Evolutionary conservation across 1,140 invertebrate species (phyloP).

Genomic region (Pachypsylla venusta): DNA sequence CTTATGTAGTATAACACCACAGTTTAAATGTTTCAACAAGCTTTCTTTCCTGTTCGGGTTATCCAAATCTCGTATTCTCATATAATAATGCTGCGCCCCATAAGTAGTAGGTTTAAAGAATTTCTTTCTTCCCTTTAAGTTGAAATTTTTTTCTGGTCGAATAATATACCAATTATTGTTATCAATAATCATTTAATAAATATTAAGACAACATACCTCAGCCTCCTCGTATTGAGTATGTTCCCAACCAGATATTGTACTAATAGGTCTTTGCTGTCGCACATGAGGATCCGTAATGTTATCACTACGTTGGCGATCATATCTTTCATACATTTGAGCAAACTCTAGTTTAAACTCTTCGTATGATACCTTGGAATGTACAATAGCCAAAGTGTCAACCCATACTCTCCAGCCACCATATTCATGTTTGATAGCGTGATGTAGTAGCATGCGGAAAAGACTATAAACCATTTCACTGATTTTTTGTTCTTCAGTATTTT

Average conservation of each 20-base stretch:
- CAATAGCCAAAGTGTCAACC: slow-evolving; percentile 98
- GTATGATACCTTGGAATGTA: slow-evolving; percentile 97
- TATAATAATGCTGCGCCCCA: too few relatives aligned
- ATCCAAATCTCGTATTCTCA: too few relatives aligned
- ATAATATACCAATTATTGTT: too few relatives aligned
- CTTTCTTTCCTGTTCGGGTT: too few relatives aligned
- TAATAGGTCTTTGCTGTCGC: slow-evolving; percentile 79
- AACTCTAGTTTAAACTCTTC: slow-evolving; percentile 94
- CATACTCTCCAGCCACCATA: slow-evolving; percentile 99
- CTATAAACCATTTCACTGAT: slow-evolving; percentile 97
- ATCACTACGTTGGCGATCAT: slow-evolving; percentile 80
- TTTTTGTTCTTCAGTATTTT: slow-evolving; percentile 87
- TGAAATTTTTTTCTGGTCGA: too few relatives aligned
- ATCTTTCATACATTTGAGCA: slow-evolving; percentile 94
- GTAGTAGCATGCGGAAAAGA: slow-evolving; percentile 89
- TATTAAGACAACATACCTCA: too few relatives aligned
- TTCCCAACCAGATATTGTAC: slow-evolving; percentile 90
- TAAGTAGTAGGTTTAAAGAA: too few relatives aligned
- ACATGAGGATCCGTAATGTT: slow-evolving; percentile 89
- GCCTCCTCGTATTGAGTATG: slow-evolving; percentile 33
- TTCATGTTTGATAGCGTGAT: slow-evolving; percentile 98
- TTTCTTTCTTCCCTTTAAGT: too few relatives aligned
- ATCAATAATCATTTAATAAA: too few relatives aligned
- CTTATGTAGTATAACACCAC: too few relatives aligned
- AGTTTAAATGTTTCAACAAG: not conserved